Percentiles rank a stretch among this genome's conserved stretches.
These are phyloP conservation scores for Columba guinea DNA, from an alignment of 2,797 vertebrate species.

Conservation along the genomic window DNA sequence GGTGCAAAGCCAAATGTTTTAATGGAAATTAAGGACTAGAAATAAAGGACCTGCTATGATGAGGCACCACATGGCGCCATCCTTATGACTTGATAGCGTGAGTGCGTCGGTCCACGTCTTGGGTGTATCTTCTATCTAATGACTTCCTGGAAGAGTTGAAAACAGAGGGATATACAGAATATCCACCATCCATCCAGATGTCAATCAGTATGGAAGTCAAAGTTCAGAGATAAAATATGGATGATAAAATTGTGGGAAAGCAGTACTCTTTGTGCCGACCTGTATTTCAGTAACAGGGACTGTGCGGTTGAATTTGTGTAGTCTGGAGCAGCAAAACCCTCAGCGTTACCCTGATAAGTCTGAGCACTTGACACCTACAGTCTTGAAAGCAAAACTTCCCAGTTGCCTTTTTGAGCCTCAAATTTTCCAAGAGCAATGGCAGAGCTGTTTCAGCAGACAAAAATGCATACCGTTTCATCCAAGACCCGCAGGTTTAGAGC, in stretches of 20 bases:
- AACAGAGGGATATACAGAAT: background rate
- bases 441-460: background rate
- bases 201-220: background rate
- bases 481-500: background rate
- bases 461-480: background rate
- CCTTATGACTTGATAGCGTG: background rate
- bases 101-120: background rate
- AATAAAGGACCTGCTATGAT: background rate
- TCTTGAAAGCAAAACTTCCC: slow-evolving; percentile 12
- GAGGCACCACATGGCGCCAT: background rate
- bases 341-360: background rate
- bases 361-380: background rate
- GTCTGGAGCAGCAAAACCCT: background rate
- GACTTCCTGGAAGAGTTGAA: background rate
- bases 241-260: background rate
- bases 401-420: background rate
- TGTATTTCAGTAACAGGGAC: background rate
- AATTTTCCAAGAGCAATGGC: background rate
- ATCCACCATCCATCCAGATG: background rate
- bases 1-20: background rate
- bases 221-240: slow-evolving; percentile 1
- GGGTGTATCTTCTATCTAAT: slow-evolving; percentile 1
- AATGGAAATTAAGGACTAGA: background rate
- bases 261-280: background rate
- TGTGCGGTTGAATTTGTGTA: background rate